A percentile compares a stretch with the other conserved stretches of the same genome.
Evolutionary conservation across 2,113 vertebrate species (phyloP).

Genomic region (Daubentonia madagascariensis): DNA sequence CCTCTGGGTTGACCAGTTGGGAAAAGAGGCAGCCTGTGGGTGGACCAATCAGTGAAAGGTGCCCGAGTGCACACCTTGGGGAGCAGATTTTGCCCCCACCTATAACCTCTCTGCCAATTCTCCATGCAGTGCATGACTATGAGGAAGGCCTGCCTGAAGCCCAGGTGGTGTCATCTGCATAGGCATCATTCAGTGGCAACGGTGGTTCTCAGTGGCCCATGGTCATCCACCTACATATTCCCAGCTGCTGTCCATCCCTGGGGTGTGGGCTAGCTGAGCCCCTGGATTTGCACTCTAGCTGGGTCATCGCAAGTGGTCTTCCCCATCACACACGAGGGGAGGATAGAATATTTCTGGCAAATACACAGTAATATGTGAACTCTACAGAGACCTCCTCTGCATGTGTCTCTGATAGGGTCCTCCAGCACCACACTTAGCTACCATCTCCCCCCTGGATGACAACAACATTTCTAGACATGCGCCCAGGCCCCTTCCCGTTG

Average conservation of each 20-base stretch:
- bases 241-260: background rate
- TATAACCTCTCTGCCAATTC: background rate
- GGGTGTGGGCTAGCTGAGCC: too few species aligned
- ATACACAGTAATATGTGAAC: background rate
- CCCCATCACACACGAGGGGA: rapidly evolving
- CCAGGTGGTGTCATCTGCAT: background rate
- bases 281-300: background rate
- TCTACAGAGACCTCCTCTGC: background rate
- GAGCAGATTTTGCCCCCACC: background rate
- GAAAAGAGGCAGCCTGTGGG: background rate
- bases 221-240: background rate
- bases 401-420: background rate
- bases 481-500: background rate
- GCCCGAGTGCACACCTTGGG: background rate
- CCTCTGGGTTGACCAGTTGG: background rate
- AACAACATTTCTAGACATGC: background rate
- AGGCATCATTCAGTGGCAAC: background rate
- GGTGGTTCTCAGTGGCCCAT: background rate
- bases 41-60: background rate
- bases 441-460: background rate
- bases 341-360: background rate
- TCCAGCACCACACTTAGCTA: background rate
- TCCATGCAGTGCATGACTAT: rapidly evolving
- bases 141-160: background rate
- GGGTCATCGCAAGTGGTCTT: background rate